Base-by-base conservation (phyloP, 2,113 vertebrate genomes). In the Cricetomys ansorgei region DNA sequence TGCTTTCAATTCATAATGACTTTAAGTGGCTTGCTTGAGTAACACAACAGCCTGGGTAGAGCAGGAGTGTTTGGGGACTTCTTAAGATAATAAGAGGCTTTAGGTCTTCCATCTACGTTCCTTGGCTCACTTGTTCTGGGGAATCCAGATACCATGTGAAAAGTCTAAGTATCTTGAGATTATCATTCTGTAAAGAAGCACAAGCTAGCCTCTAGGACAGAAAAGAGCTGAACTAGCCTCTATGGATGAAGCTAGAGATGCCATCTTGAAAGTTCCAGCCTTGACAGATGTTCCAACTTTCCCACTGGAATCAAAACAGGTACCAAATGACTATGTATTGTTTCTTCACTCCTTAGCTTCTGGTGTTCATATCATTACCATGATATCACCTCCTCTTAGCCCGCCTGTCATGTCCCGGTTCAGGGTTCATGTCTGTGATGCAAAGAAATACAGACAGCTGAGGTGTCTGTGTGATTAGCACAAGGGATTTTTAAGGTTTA, bases 401-500 rank as follows among this genome's bases (percentile, higher is more conserved):
- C 50, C 45, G 76, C 37, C 43, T 89, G 17, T 76, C 77, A 64
- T 65, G n/a, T 62, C 65, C 69, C 80, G 55, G 40, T 37, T n/a
- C 43, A 88, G 19, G 23, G 19, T 95, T 25, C 23, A 96, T 92
- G 80, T 73, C 65, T 92, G 69, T 88, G 75, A 75, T 65, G 27
- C 57, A 94, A 87, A 93, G 29, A 94, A 81, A 23, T 37, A 73
- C 21, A 84, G 57, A 12, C 45, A 79, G 6, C 84, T 69, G 7
- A 94, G 7, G 12, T 87, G 17, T 87, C 77, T 83, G 10, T 81
- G 31, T 72, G 53, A 17, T 77, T 83, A 77, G 43, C 19, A 79
- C 80, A 96, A 77, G 7, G 16, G 48, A 77, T 79, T 90, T 91
- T 93, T 79, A 94, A 92, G 50, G 16, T 57, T 89, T 70, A 70